A percentile compares a stretch with the other conserved stretches of the same genome.
Evolutionary conservation across 2,113 vertebrate species (phyloP).

Genomic region (Charina bottae): DNA sequence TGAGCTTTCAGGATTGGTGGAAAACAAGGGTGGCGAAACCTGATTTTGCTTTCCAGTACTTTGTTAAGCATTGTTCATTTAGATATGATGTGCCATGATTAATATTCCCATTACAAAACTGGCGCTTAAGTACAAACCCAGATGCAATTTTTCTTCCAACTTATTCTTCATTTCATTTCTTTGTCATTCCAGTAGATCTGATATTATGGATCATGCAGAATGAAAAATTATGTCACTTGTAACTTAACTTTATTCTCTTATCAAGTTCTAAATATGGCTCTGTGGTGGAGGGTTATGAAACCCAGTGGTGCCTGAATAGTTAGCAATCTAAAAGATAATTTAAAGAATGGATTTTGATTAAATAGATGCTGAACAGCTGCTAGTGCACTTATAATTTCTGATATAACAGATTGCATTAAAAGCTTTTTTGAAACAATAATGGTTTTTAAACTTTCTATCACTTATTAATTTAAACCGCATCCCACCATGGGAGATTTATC

Average conservation of each 20-base stretch:
- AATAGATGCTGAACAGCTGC: background rate
- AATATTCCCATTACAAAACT: constrained; percentile 29
- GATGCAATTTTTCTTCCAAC: constrained; percentile 31
- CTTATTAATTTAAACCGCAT: background rate
- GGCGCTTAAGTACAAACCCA: constrained; percentile 19
- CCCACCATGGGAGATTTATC: background rate
- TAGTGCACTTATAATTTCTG: background rate
- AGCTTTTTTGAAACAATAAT: background rate
- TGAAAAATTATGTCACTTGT: constrained; percentile 30
- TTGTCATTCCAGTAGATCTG: constrained; percentile 13
- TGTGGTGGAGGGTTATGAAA: background rate
- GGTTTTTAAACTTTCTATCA: background rate
- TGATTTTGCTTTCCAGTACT: constrained; percentile 23
- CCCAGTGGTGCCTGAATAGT: background rate
- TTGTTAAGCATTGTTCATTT: constrained; percentile 29
- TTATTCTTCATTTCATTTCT: constrained; percentile 16
- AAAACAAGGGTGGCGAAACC: constrained; percentile 15
- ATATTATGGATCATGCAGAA: constrained; percentile 18
- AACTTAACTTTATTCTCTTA: constrained; percentile 13
- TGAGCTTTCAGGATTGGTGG: constrained; percentile 24
- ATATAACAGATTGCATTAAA: background rate
- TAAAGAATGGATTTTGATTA: background rate
- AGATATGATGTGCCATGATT: constrained; percentile 20
- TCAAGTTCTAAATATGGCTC: background rate
- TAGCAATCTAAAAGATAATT: background rate